Evolutionary conservation across 2,888 invertebrate species (phyloP), one percentile per base, ranked within the genome.

Genomic region (Xanthorhoe spadicearia): DNA sequence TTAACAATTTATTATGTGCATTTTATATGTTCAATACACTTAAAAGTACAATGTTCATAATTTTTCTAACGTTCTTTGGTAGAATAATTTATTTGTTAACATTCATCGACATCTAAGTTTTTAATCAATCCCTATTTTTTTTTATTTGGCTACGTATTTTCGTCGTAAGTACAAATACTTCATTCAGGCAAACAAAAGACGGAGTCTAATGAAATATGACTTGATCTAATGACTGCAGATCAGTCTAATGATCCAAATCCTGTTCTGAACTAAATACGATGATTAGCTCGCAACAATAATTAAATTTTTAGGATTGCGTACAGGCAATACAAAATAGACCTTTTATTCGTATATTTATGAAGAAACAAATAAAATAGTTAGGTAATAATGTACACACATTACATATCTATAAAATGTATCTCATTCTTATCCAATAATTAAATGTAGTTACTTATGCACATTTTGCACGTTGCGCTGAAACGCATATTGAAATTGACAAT

Each of bases 1-100:
- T 79, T 75, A 74, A 76, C 74, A 69, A 80, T 81, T 80, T 82
- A 80, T 81, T 71, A 76, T 70, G 67, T 60, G 62, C 67, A 59
- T 64, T 61, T n/a, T 53, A 59, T 64, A 43, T 68, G 66, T 63
- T 58, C 57, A 64, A 72, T 64, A 59, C 62, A 60, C 28, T 52
- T 69, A 57, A 50, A 69, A 56, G 62, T 64, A 59, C 57, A 57
- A 55, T 55, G 50, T 66, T 50, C 66, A 60, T 58, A 58, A 58
- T 49, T 64, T 61, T 57, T 64, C 58, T 48, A 53, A 52, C 15
- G 51, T 46, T 46, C 49, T 15, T 38, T 55, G 19, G 35, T 18
- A n/a, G 8, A 43, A 23, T 54, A 5, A 56, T 56, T 56, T 56
- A 43, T 43, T 15, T 3, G 43, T 46, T 8, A 1, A 17, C 7